Base-by-base conservation (phyloP, 2,888 invertebrate genomes). In the Crossocerus cetratus region DNA sequence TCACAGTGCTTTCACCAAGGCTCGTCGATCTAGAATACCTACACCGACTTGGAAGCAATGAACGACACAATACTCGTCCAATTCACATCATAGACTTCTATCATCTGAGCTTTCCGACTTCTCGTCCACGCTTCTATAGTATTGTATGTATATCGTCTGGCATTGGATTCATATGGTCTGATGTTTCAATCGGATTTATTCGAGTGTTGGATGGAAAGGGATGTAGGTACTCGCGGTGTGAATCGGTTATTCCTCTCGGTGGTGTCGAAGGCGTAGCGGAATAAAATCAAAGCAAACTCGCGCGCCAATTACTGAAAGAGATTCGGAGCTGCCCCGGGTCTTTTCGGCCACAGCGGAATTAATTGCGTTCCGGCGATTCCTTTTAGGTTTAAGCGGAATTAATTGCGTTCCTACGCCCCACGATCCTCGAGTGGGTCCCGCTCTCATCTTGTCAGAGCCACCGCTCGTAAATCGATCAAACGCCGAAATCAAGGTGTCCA, bases 401-500 rank as follows among this genome's bases (percentile, higher is more conserved):
- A 81, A 81, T 81, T 81, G 75, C 81, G 79, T 81, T 79, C 74
- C 80, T 77, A 69, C 79, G 74, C 64, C 49, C 72, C 69, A 64
- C 72, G 78, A 65, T 74, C 68, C 69, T 61, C 55, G 66, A 60
- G 57, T 62, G 54, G 45, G 54, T 49, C 64, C 49, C 44, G 22
- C 58, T 16, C 49, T 49, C 74, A 71, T 76, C 74, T 74, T 74
- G 71, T 71, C 74, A 32, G 58, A 58, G 56, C 54, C 58, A 22
- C 49, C 62, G 60, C 83, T 84, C 85, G 84, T 83, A 84, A 84
- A 84, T 85, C 83, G 82, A 84, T 85, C 84, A 83, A 82, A 79
- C 80, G 80, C 65, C 81, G 78, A 83, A 83, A 81, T 81, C 75
- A 71, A 49, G 59, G 74, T 69, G 79, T 67, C 73, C 65, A 78